Base-by-base conservation (phyloP, 1,140 invertebrate genomes). In the Nylanderia fulva region DNA sequence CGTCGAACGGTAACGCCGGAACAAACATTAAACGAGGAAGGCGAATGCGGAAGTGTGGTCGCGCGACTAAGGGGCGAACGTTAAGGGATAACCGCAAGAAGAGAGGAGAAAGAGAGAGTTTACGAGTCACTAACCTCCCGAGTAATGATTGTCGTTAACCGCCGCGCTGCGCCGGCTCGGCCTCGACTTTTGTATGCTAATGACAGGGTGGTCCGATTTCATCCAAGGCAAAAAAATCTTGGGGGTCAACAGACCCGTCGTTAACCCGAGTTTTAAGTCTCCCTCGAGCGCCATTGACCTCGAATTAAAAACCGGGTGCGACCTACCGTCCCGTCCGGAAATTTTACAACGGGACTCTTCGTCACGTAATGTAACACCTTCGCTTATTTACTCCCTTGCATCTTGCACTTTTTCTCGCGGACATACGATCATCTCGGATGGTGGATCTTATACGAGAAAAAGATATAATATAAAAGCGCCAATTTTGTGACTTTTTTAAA, bases 131-230 rank as follows among this genome's bases (percentile, higher is more conserved):
- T 77, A 85, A 66, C 52, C 71, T 83, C 76, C 15, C 82, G 52
- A 79, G 85, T 92, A 92, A 92, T 92, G 91, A 92, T 91, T 90
- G 91, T 91, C 91, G 91, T 92, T 92, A 92, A 92, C 87, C 90
- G 66, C 72, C 84, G 77, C 24, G 63, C 52, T 21, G 72, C 58
- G 61, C 74, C 86, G 84, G 82, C 87, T 90, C 42, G 11, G 45
- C 15, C 45, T 48, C 86, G 68, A 79, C 89, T 84, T 91, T 91
- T 90, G 89, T 91, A 91, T 92, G 90, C 85, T 92, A 92, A 92
- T 92, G 90, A 91, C 88, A 90, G 90, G 91, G 90, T 91, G 87
- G 91, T 92, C 91, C 91, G 90, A 90, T 92, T 91, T 87, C 91
- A 84, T 71, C 71, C 69, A 85, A 86, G 33, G 85, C 80, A 87